Conservation (phyloP, 2,113 vertebrate genomes). For the Mungos mungo region DNA sequence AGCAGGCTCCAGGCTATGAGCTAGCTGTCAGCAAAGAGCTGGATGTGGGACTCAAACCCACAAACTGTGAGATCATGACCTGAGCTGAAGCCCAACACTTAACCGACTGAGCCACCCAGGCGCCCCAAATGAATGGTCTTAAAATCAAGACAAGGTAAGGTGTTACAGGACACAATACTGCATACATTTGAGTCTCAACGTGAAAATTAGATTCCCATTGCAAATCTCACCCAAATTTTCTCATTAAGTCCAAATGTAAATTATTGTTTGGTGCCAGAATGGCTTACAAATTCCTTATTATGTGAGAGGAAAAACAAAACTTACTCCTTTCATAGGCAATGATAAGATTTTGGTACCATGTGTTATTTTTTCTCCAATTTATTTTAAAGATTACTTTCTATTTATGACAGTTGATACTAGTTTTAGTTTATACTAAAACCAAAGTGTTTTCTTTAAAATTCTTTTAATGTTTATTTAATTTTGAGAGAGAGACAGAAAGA, state of each 20-base stretch:
- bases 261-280: not conserved
- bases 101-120: no score
- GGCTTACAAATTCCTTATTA: not conserved
- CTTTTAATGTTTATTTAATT: no score
- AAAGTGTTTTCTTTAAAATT: no score
- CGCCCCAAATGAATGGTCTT: not conserved
- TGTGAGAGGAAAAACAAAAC: not conserved
- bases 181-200: not conserved
- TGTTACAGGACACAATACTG: not conserved
- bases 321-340: not conserved
- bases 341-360: not conserved
- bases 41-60: no score
- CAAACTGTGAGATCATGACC: no score
- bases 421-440: conserved; percentile 16
- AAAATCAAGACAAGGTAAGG: not conserved
- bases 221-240: not conserved
- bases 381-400: not conserved
- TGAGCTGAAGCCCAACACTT: no score
- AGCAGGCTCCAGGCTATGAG: no score
- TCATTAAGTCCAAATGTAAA: not conserved
- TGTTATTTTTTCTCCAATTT: not conserved
- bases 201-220: not conserved
- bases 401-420: not conserved
- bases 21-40: no score
- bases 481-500: no score